Conservation (phyloP, 2,113 vertebrate species). For the Megaceryle maxima region DNA sequence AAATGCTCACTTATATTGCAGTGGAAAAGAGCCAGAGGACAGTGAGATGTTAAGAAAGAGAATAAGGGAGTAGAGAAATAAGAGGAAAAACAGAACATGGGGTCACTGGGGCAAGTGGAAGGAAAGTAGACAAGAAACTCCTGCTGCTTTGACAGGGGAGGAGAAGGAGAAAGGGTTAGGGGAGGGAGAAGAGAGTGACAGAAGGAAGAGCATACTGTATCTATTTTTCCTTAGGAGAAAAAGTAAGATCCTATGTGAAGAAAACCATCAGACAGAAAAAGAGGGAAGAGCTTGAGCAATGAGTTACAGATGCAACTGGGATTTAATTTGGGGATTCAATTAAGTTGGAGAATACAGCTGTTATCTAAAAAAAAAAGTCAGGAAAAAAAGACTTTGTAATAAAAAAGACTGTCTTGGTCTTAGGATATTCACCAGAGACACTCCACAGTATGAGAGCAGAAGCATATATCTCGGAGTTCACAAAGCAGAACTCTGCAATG, state of each 20-base stretch:
- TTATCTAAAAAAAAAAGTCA: conserved; percentile 9
- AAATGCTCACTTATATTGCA: conserved; percentile 31
- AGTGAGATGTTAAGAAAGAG: conserved; percentile 31
- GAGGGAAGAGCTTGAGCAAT: not conserved
- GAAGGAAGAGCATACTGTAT: not conserved
- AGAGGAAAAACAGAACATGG: conserved; percentile 1
- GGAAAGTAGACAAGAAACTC: conserved; percentile 33
- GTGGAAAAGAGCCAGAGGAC: conserved; percentile 41
- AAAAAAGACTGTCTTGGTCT: not conserved
- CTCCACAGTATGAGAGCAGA: not conserved
- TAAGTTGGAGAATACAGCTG: conserved; percentile 26
- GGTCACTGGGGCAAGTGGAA: conserved; percentile 41
- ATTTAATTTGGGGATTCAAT: conserved; percentile 44
- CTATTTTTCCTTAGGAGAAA: not conserved
- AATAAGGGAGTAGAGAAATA: conserved; percentile 15
- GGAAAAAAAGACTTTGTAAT: not conserved
- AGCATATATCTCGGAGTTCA: not conserved
- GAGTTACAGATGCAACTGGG: conserved; percentile 7
- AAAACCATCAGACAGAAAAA: conserved; percentile 1
- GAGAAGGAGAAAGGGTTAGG: not conserved
- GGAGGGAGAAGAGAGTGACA: not conserved
- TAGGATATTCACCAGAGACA: conserved; percentile 10
- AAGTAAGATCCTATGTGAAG: not conserved
- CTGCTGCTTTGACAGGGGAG: conserved; percentile 13
- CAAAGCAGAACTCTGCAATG: not conserved